Evolutionary conservation across 2,888 invertebrate genomes (phyloP), one percentile per base, ranked within the genome.

Genomic region (Suillia variegata): DNA sequence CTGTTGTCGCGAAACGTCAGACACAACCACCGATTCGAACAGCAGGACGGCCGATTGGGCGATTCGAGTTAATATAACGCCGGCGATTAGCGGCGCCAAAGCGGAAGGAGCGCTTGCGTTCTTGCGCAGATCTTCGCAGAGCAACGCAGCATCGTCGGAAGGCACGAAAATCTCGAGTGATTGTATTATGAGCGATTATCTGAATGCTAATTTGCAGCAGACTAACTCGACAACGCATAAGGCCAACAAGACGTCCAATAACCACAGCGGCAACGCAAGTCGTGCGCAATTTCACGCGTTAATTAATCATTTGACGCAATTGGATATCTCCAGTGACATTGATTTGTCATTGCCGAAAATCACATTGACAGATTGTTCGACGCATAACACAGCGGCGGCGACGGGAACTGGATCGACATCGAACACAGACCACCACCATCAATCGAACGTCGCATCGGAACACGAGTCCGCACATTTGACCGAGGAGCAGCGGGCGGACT

Each of bases 291-390:
- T 79, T 15, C 74, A 71, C 62, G 73, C 75, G 56, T 67, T 79
- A 49, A 77, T 79, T 56, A 77, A 78, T 59, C 78, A 79, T 54
- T 49, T 74, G 22, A 66, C 58, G 47, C 67, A 69, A 59, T 64
- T 80, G 56, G 75, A 75, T 56, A 62, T 80, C n/a, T n/a, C n/a
- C 58, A 70, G 65, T 54, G 73, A 76, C 57, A 59, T 63, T 26
- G 62, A 59, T 56, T 54, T 56, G 21, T 59, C 59, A 51, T 65
- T 80, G 59, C 81, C 81, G 51, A 77, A 74, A 66, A 81, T 81
- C 13, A 76, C 79, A 33, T 66, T 81, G 52, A 80, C 79, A 26
- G 80, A 81, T 64, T 81, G 71, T 50, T 77, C 69, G n/a, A 22
- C 38, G 15, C n/a, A 31, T n/a, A 55, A 49, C 65, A 59, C 69